Conservation (phyloP, 2,888 invertebrate genomes). For the Mellilla xanthometata region DNA sequence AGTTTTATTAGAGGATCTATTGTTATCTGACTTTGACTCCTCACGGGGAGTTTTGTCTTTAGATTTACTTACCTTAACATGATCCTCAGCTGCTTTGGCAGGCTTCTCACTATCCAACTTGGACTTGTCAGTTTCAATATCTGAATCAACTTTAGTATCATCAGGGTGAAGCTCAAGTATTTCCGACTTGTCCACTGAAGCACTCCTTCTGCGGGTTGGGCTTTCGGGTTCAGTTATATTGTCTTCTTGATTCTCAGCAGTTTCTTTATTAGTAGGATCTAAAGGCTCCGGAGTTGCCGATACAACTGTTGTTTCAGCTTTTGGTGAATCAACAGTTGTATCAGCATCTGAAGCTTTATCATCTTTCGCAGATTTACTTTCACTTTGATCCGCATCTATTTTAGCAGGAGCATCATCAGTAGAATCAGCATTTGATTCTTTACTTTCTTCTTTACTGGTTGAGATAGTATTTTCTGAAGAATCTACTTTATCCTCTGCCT, state of each 20-base stretch:
- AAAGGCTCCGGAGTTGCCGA: constrained; percentile 38
- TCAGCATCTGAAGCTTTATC: constrained; percentile 47
- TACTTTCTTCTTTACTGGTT: constrained; percentile 24
- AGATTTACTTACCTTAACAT: constrained; percentile 69
- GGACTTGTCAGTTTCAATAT: constrained; percentile 48
- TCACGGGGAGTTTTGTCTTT: constrained; percentile 55
- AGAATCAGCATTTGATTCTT: constrained; percentile 23
- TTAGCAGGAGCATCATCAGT: constrained; percentile 28
- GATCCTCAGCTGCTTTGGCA: constrained; percentile 36
- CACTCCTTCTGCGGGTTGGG: constrained; percentile 44
- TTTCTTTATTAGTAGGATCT: constrained; percentile 21
- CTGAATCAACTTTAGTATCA: constrained; percentile 60
- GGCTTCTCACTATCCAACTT: constrained; percentile 32
- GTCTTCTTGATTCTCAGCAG: constrained; percentile 23
- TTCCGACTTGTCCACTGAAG: constrained; percentile 63
- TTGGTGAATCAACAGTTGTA: constrained; percentile 60
- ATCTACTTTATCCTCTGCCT: constrained; percentile 31
- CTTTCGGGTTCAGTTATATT: constrained; percentile 27
- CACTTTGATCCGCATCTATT: constrained; percentile 12
- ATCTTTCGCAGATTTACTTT: constrained; percentile 28
- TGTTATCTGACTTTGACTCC: constrained; percentile 47
- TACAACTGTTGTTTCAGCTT: constrained; percentile 50
- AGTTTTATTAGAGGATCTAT: constrained; percentile 61
- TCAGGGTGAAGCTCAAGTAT: constrained; percentile 66
- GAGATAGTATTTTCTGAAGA: constrained; percentile 30